Conservation (phyloP, 2,113 vertebrate genomes). For the Corythaixoides concolor region DNA sequence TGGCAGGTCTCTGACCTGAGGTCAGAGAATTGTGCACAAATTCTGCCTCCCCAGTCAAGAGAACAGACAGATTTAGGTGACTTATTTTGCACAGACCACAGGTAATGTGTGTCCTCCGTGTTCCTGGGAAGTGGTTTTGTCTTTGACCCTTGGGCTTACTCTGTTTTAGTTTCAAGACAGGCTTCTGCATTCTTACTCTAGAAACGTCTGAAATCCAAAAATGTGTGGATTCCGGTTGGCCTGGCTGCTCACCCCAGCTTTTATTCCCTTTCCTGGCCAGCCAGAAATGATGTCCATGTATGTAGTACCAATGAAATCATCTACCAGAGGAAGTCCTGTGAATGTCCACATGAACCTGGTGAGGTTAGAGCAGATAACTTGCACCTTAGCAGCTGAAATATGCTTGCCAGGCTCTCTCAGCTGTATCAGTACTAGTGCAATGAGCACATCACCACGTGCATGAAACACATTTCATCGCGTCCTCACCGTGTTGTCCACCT, state of each 20-base stretch:
- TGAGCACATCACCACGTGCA: neutral
- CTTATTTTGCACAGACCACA: neutral
- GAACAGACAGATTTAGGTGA: neutral
- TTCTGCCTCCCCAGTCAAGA: neutral
- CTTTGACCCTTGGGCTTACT: neutral
- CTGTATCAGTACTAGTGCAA: neutral
- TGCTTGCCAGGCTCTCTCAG: neutral
- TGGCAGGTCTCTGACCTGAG: rapidly evolving
- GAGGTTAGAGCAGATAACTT: neutral
- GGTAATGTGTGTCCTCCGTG: rapidly evolving
- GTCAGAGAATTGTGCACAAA: neutral
- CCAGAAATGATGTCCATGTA: neutral
- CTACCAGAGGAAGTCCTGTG: neutral
- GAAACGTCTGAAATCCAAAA: neutral
- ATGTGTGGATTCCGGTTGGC: neutral
- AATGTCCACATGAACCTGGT: neutral
- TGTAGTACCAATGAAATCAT: neutral
- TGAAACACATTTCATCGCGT: neutral
- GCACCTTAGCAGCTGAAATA: neutral
- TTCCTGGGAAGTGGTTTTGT: neutral
- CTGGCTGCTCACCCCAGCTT: neutral
- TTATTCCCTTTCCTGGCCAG: neutral
- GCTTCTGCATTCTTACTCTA: neutral
- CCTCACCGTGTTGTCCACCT: neutral
- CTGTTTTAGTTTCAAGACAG: neutral